Conservation (phyloP, 2,888 invertebrate species). For the Hydrotaea diabolus region DNA sequence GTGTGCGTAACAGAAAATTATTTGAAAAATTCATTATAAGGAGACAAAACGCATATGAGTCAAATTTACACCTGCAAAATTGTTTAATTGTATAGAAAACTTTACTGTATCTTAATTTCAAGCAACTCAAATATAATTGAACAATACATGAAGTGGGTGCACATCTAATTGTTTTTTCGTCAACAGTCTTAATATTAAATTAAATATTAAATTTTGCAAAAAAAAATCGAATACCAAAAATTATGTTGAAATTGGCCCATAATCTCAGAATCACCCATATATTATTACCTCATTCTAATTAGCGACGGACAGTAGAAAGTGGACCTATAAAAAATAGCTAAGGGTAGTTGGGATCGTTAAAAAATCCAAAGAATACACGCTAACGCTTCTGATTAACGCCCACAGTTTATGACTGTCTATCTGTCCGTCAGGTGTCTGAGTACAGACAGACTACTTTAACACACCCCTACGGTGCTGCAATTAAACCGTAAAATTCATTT, state of each 20-base stretch:
- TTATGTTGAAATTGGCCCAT: neutral
- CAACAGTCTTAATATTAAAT: too few relatives aligned
- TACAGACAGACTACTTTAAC: neutral
- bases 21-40: too few relatives aligned
- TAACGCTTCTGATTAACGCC: neutral
- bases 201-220: too few relatives aligned
- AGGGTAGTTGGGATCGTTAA: neutral
- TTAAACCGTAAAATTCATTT: conserved; percentile 43
- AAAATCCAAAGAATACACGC: neutral
- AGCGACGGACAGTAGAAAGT: neutral
- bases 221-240: neutral
- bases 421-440: too few relatives aligned
- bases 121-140: too few relatives aligned
- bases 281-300: neutral
- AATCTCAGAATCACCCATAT: neutral
- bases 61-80: too few relatives aligned
- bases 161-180: too few relatives aligned
- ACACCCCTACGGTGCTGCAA: conserved; percentile 44
- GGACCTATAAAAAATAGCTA: neutral
- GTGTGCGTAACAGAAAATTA: too few relatives aligned
- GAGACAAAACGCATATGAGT: too few relatives aligned
- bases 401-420: neutral
- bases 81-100: too few relatives aligned
- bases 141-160: too few relatives aligned
- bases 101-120: too few relatives aligned